These are phyloP conservation scores for Antheraea mylitta DNA, from an alignment of 1,140 invertebrate species.

Conservation along the genomic window DNA sequence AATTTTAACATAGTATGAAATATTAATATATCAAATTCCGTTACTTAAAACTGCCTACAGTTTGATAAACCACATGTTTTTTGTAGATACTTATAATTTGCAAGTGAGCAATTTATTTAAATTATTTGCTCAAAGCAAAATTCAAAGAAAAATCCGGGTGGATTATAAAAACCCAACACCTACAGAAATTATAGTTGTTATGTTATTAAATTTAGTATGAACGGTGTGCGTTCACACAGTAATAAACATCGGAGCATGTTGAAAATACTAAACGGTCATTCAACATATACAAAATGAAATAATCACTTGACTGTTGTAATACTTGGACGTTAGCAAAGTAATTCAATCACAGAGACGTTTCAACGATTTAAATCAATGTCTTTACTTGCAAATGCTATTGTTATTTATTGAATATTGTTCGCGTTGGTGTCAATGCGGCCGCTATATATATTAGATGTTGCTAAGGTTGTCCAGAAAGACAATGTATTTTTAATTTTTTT, in stretches of 20 bases:
- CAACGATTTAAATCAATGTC: conserved; percentile 6
- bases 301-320: not conserved
- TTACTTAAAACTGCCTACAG: not conserved
- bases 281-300: not conserved
- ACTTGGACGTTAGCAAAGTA: not conserved
- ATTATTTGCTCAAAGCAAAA: conserved; percentile 11
- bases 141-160: not conserved
- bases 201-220: conserved; percentile 8
- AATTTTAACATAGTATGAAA: not conserved
- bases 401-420: conserved; percentile 16
- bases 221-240: conserved; percentile 8
- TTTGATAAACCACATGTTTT: not conserved
- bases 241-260: not conserved
- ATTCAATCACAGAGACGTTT: conserved; percentile 1
- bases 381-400: conserved; percentile 10
- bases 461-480: not conserved
- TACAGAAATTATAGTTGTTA: conserved; percentile 6
- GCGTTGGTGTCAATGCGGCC: conserved; percentile 16
- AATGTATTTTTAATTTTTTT: not conserved
- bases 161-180: not conserved
- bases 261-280: not conserved
- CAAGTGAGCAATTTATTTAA: conserved; percentile 6
- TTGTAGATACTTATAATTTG: not conserved
- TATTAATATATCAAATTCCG: not conserved
- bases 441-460: not conserved